Percentiles rank a stretch among this genome's conserved stretches.
Evolutionary conservation across 2,113 vertebrate species (phyloP).

Genomic region (Danionella cerebrum): DNA sequence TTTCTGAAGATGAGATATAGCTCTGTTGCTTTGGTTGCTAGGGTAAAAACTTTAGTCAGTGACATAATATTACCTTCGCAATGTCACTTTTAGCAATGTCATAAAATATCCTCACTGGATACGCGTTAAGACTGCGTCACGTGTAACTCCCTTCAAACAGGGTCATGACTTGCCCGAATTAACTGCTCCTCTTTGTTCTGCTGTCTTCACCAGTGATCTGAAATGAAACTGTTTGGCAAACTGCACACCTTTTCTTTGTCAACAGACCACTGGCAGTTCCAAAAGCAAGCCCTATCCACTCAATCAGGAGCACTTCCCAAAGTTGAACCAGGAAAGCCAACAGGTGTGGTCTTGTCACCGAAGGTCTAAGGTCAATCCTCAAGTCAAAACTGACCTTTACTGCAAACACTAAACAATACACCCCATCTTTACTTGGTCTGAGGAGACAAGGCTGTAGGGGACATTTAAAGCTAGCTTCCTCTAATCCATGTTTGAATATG

Average conservation of each 20-base stretch:
- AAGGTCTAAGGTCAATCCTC: conserved; percentile 7
- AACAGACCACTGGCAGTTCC: background rate
- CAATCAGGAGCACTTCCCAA: background rate
- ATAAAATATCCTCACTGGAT: too few relatives aligned
- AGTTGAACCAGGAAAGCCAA: background rate
- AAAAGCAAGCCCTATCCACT: background rate
- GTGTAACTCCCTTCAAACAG: background rate
- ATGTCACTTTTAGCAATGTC: too few relatives aligned
- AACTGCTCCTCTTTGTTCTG: background rate
- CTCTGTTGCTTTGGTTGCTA: too few relatives aligned
- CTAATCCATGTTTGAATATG: background rate
- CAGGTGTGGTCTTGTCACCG: conserved; percentile 13
- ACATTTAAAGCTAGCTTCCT: background rate
- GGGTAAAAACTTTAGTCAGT: too few relatives aligned
- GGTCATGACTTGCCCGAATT: background rate
- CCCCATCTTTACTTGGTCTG: background rate
- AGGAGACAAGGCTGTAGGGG: background rate
- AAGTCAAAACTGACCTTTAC: background rate
- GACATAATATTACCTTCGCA: too few relatives aligned
- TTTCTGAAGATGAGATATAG: too few relatives aligned
- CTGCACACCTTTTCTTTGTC: background rate
- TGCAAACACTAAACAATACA: background rate
- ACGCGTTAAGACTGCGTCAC: too few relatives aligned
- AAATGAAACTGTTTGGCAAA: background rate
- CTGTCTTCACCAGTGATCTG: background rate